A percentile compares a stretch with the other conserved stretches of the same genome.
These are phyloP conservation scores for Doris montereyensis DNA, from an alignment of 2,888 invertebrate genomes.

Conservation along the genomic window DNA sequence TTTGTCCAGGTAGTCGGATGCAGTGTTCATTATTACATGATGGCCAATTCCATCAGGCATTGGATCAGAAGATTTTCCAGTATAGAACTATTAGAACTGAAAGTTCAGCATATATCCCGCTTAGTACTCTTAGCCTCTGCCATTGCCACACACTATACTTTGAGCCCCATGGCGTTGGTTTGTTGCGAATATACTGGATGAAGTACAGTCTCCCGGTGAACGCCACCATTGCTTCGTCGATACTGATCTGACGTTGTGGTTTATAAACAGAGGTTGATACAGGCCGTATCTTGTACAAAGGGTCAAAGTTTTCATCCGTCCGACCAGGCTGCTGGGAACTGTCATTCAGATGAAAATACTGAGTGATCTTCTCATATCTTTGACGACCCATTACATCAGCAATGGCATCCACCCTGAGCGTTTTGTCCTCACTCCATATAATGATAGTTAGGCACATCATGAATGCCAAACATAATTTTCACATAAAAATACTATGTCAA, in stretches of 20 bases:
- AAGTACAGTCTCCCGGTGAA: constrained; percentile 22
- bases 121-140: no score
- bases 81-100: no score
- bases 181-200: constrained; percentile 15
- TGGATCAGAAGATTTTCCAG: no score
- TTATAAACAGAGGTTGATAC: neutral
- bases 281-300: constrained; percentile 25
- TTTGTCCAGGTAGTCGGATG: no score
- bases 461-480: constrained; percentile 30
- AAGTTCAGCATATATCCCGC: constrained; percentile 32
- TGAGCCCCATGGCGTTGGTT: constrained; percentile 37
- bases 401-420: constrained; percentile 16
- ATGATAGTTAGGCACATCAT: neutral
- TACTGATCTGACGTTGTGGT: neutral
- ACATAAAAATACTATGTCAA: neutral
- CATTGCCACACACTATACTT: no score
- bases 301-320: neutral
- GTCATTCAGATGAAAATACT: constrained; percentile 32
- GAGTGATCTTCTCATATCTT: constrained; percentile 13
- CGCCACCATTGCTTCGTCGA: constrained; percentile 27
- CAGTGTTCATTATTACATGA: no score
- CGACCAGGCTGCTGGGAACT: neutral
- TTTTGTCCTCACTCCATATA: constrained; percentile 23
- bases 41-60: no score
- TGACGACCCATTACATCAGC: constrained; percentile 6